These are phyloP conservation scores for Aldabrachelys gigantea DNA, from an alignment of 2,113 vertebrate species.

Conservation along the genomic window DNA sequence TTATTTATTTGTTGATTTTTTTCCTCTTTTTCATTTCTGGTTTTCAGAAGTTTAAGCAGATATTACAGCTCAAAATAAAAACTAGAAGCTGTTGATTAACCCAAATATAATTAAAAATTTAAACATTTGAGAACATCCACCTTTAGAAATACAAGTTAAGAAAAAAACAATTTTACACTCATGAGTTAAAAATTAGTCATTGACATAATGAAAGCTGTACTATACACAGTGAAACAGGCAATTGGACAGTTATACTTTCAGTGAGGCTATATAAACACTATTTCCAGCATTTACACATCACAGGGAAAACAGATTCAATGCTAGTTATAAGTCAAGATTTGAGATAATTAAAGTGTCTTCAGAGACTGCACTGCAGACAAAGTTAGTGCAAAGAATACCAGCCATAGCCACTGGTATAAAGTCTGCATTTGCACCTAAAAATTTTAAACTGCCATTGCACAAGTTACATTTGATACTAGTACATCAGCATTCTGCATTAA, in stretches of 20 bases:
- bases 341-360: neutral
- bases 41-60: neutral
- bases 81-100: conserved; percentile 9
- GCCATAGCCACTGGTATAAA: neutral
- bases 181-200: neutral
- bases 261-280: neutral
- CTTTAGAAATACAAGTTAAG: neutral
- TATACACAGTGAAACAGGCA: neutral
- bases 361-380: neutral
- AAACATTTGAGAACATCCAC: neutral
- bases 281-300: neutral
- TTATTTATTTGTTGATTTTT: neutral
- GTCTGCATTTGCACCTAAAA: neutral
- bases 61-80: neutral
- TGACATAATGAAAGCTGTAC: neutral
- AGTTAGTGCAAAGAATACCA: neutral
- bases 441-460: rapidly evolving
- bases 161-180: neutral
- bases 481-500: rapidly evolving
- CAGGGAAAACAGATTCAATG: neutral
- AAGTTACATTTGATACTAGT: rapidly evolving
- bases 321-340: neutral
- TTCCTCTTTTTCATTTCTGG: neutral
- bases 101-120: neutral
- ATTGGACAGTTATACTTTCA: neutral